These are phyloP conservation scores for Isurus oxyrinchus DNA, from an alignment of 2,113 vertebrate species.

Conservation along the genomic window DNA sequence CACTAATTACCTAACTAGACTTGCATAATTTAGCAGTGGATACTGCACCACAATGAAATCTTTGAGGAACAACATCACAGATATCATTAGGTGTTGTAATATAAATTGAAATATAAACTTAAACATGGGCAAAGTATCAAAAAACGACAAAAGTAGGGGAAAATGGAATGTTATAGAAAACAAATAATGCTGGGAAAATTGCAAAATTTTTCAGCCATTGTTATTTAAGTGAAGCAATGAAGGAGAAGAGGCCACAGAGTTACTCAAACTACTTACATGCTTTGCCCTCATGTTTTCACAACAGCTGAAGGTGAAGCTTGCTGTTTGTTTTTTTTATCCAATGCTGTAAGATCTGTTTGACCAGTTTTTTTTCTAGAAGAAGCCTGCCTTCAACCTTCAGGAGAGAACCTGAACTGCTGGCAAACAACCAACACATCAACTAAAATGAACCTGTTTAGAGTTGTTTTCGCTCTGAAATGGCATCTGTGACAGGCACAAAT, in stretches of 20 bases:
- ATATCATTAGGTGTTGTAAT: not conserved
- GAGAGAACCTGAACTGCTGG: not conserved
- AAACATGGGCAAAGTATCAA: not conserved
- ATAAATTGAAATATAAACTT: not conserved
- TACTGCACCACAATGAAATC: not conserved
- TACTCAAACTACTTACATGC: not conserved
- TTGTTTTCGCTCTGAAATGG: not conserved
- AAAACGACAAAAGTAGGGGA: not conserved
- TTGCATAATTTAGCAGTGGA: not conserved
- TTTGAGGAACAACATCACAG: not conserved
- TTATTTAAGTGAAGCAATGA: not conserved
- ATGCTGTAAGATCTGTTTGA: not conserved
- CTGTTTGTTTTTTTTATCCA: slow-evolving; percentile 6
- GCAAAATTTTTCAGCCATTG: not conserved
- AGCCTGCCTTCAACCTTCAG: not conserved
- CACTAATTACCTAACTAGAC: not conserved
- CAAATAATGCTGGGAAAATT: not conserved
- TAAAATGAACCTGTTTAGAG: not conserved
- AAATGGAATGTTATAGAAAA: not conserved
- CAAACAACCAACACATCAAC: not conserved
- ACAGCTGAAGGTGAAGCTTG: not conserved
- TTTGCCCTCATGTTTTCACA: not conserved
- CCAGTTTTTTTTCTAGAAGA: not conserved
- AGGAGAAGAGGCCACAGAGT: not conserved
- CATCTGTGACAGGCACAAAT: not conserved